phyloP scores from a whole-genome alignment of 2,797 vertebrate genomes.

The Parambassis ranga region DNA sequence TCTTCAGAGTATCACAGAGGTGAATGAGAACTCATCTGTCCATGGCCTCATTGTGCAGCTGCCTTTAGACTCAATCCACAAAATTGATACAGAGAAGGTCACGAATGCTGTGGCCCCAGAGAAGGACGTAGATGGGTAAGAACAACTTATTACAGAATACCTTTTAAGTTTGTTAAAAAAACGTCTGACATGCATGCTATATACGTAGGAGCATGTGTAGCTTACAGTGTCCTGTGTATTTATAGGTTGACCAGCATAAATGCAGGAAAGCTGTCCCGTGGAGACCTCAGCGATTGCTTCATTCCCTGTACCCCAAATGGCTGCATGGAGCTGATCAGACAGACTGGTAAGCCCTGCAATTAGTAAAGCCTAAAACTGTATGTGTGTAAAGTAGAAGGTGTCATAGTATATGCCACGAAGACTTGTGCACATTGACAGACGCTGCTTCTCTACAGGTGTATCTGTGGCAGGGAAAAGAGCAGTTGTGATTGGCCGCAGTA shows the following conservation, averaged over 20 bases:
- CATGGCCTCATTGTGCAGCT: conserved; percentile 98
- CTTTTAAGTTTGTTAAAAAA: background rate
- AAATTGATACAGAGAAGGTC: conserved; percentile 89
- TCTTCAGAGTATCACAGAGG: conserved; percentile 83
- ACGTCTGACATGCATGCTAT: background rate
- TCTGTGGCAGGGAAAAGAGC: conserved; percentile 90
- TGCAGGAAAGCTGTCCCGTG: conserved; percentile 95
- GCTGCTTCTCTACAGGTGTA: conserved; percentile 77
- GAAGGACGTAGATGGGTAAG: conserved; percentile 97
- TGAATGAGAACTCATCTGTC: conserved; percentile 89
- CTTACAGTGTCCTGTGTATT: background rate
- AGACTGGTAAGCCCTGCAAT: conserved; percentile 82
- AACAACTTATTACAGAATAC: background rate
- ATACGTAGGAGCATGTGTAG: background rate
- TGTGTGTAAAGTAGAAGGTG: too few relatives aligned
- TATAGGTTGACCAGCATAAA: conserved; percentile 91
- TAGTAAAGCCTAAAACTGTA: background rate
- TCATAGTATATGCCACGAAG: too few relatives aligned
- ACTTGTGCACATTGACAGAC: background rate
- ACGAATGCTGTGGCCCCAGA: conserved; percentile 90
- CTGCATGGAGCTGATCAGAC: conserved; percentile 95
- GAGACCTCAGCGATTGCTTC: conserved; percentile 92
- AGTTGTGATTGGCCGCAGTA: conserved; percentile 95
- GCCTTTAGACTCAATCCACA: conserved; percentile 90
- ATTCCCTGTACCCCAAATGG: conserved; percentile 97